Evolutionary conservation across 2,888 invertebrate genomes (phyloP), one percentile per base, ranked within the genome.

Genomic region (Meghimatium bilineatum): DNA sequence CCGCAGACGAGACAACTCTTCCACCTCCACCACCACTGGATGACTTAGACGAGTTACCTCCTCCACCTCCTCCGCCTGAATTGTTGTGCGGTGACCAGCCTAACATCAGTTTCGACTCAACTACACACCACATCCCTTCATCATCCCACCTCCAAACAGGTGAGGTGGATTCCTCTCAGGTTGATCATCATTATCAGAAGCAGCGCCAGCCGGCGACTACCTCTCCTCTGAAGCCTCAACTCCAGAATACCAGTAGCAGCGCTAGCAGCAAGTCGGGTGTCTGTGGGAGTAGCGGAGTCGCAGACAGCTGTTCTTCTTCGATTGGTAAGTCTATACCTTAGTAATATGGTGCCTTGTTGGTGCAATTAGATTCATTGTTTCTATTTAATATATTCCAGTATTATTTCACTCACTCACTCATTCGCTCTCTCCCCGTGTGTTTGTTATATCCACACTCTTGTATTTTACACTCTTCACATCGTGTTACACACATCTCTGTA

Each of bases 41-140:
- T 49, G 81, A 81, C 66, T 44, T 81, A 74, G 81, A 81, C 32
- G 81, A 81, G 81, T 81, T 81, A 44, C 81, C 81, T 81, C 81
- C 81, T 38, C 81, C 81, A 32, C 81, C 81, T 20, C 81, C 81
- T 32, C 81, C 81, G 44, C 81, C 74, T 29, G 81, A 81, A 49
- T 66, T 81, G 14, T 66, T 81, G 12, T 29, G 44, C 20, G 44
- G 60, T n/a, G 81, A 75, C 81, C 44, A 49, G n/a, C 56, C 56
- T 32, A 44, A 34, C 74, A 29, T 74, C 44, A 32, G 32, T 63
- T 44, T 72, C 26, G 38, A 67, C 10, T 8, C 44, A 8, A 0
- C 36, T 32, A 67, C 67, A 32, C 32, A 32, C 10, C 67, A 67
- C 32, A 29, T 34, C 34, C 69, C 69, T 69, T 3, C 69, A 32